These are phyloP conservation scores for Hypotaenidia philippensis DNA, from an alignment of 2,797 vertebrate genomes.

Conservation along the genomic window DNA sequence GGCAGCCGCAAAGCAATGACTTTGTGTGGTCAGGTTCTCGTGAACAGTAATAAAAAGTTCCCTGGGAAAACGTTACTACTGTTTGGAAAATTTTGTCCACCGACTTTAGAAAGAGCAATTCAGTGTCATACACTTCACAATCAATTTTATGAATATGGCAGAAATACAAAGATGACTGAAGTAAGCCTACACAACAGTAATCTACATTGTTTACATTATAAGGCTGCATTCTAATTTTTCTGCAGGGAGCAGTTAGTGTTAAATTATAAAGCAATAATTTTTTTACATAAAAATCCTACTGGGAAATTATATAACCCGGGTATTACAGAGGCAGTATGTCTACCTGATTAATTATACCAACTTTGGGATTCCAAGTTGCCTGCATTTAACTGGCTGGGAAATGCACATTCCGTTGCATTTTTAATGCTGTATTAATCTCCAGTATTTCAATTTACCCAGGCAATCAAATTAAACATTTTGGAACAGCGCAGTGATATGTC, in stretches of 20 bases:
- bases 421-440: constrained; percentile 67
- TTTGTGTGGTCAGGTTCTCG: background rate
- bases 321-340: constrained; percentile 52
- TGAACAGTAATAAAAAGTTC: background rate
- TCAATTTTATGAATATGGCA: constrained; percentile 12
- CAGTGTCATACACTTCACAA: background rate
- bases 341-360: constrained; percentile 64
- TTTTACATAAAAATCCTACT: constrained; percentile 60
- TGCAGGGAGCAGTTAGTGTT: constrained; percentile 53
- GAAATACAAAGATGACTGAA: constrained; percentile 21
- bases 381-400: constrained; percentile 33
- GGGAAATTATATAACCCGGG: constrained; percentile 40
- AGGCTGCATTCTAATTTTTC: constrained; percentile 46
- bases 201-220: constrained; percentile 25
- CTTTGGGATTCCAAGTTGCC: constrained; percentile 54
- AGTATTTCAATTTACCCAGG: constrained; percentile 37
- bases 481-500: background rate
- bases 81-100: background rate
- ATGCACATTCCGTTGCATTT: constrained; percentile 55
- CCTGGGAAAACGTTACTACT: background rate
- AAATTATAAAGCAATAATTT: constrained; percentile 61
- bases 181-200: background rate
- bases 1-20: background rate
- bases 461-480: constrained; percentile 69
- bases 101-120: constrained; percentile 5